Base-by-base conservation (phyloP, 2,797 vertebrate species). In the Pipistrellus nathusii region DNA sequence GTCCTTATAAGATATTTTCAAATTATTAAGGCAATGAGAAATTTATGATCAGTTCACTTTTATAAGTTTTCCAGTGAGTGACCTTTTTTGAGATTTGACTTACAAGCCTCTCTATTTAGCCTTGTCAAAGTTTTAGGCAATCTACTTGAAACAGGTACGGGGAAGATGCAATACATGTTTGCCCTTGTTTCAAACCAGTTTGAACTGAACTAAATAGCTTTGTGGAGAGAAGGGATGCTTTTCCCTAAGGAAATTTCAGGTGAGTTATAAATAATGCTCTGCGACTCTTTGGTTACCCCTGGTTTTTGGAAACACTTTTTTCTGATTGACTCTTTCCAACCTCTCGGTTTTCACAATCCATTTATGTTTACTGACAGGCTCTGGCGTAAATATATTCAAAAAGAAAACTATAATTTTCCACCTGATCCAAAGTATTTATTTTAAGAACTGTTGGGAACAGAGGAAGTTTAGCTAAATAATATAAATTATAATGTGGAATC, bases 391-490 rank as follows among this genome's bases (percentile, higher is more conserved):
- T 90, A 71, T 41, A 93, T 59, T 78, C 15, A 93, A 11, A 35
- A 92, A 94, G 48, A 88, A 97, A 95, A 89, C 35, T 32, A 12
- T 55, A 85, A 71, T 88, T 78, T 88, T 78, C 72, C 84, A 41
- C 32, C 32, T 72, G 25, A 90, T 64, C 30, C 59, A 86, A 92
- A 90, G 68, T 88, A 55, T 51, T 35, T 38, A 55, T 93, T 77
- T 80, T 85, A 78, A 85, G 59, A 92, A 62, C n/a, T 72, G 5
- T 55, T 66, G 30, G 6, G 76, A 83, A 75, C 2, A 57, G 20
- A 77, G 59, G 83, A n/a, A 73, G 10, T 15, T 84, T 46, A 23
- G 30, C 62, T 87, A 59, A 81, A 46, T 55, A 46, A 83, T 73
- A 83, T 69, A 30, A 85, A 85, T 25, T 57, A 12, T 44, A 83